These are phyloP conservation scores for Limanda limanda DNA, from an alignment of 2,113 vertebrate species.

Conservation along the genomic window DNA sequence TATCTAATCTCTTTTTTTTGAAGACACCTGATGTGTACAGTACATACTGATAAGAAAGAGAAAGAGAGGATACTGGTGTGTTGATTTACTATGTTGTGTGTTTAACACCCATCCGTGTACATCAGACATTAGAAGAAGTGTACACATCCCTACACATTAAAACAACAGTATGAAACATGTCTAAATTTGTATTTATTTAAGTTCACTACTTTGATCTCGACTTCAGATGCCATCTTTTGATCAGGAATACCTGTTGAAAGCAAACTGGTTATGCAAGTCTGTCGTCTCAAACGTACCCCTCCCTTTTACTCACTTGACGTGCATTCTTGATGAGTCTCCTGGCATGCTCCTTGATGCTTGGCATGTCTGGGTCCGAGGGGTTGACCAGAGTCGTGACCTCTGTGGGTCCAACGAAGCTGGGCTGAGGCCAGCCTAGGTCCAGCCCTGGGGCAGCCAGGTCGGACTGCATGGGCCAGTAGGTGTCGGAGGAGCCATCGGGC, in stretches of 20 bases:
- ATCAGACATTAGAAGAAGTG: neutral
- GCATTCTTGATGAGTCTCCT: slow-evolving; percentile 94
- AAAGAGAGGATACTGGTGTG: neutral
- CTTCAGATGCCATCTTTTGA: neutral
- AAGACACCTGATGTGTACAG: neutral
- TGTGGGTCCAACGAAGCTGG: slow-evolving; percentile 90
- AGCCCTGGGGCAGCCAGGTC: slow-evolving; percentile 93
- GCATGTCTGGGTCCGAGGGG: slow-evolving; percentile 90
- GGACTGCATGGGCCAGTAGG: slow-evolving; percentile 98
- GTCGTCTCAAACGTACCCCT: neutral
- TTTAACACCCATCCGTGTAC: neutral
- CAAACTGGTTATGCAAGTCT: slow-evolving; percentile 23
- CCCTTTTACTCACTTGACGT: slow-evolving; percentile 85
- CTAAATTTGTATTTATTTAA: neutral
- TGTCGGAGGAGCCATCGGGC: slow-evolving; percentile 91
- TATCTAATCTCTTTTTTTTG: neutral
- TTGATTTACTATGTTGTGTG: neutral
- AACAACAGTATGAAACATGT: neutral
- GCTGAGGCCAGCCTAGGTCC: slow-evolving; percentile 95
- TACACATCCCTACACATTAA: neutral
- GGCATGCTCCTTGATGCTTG: slow-evolving; percentile 95
- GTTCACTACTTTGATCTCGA: neutral
- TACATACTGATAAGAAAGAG: slow-evolving; percentile 8
- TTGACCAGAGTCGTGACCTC: slow-evolving; percentile 96
- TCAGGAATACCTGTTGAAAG: neutral